Evolutionary conservation across 2,888 invertebrate genomes (phyloP), one percentile per base, ranked within the genome.

Genomic region (Melanargia galathea): DNA sequence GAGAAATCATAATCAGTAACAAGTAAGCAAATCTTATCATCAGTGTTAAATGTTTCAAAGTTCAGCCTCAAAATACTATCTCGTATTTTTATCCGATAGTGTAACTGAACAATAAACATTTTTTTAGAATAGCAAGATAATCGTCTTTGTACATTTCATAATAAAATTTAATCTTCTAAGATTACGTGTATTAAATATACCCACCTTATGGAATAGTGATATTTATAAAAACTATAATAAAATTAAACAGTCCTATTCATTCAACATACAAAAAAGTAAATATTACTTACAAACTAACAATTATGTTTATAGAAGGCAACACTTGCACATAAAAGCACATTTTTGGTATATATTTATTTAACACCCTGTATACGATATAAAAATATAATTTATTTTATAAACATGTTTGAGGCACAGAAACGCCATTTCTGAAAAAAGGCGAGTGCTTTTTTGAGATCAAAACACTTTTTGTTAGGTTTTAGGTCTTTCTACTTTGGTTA

Each of bases 351-450:
- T 84, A 55, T 57, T 85, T 81, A 76, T 81, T 81, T 76, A 84
- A 87, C 90, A 90, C 90, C 90, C 90, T 91, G 90, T 90, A 90
- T 89, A 90, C 78, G 73, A 80, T 88, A 90, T 84, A 86, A 89
- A 90, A 90, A 89, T 89, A 89, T 79, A 86, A 80, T 81, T 78
- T 65, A 48, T 55, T 55, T 78, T 78, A 78, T 35, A 62, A 66
- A 63, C 58, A 77, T 72, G 73, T 74, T 79, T 81, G 83, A 89
- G 90, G 89, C 90, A 89, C 87, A 75, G 80, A 80, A 79, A 86
- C 85, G 86, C 84, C 83, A 80, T 79, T 75, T 78, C 64, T 79
- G 75, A 76, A 80, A 81, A 74, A 79, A 33, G 52, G 33, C 76
- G 75, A 76, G 80, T 80, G 85, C 83, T 75, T 74, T 71, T 78